Conservation (phyloP, 2,888 invertebrate species). For the Coenonympha arcania region DNA sequence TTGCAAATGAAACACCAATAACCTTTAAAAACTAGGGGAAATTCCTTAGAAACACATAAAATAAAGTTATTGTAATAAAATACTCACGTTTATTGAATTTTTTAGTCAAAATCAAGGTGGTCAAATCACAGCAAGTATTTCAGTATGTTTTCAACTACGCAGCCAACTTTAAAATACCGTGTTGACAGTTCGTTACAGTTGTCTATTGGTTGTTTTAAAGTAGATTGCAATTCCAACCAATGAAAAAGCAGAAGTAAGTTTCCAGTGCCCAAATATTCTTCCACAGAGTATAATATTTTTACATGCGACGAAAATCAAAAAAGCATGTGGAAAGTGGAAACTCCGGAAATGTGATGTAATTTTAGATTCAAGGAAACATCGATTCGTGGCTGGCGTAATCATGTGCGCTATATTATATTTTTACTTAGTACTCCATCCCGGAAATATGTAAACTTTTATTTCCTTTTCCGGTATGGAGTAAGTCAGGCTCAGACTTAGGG, state of each 20-base stretch:
- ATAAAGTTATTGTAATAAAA: neutral
- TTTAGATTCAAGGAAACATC: too few species aligned
- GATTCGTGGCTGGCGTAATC: too few species aligned
- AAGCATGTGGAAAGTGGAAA: too few species aligned
- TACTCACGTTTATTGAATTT: slow-evolving; percentile 21
- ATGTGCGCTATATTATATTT: too few species aligned
- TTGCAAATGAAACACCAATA: neutral
- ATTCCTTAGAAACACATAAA: neutral
- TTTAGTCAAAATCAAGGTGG: slow-evolving; percentile 14
- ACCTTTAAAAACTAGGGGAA: neutral
- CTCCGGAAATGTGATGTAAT: too few species aligned
- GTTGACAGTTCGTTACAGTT: neutral
- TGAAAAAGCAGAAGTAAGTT: neutral
- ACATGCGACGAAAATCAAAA: too few species aligned
- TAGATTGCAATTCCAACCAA: neutral
- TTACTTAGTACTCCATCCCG: too few species aligned
- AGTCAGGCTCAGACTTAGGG: too few species aligned
- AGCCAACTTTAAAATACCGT: neutral
- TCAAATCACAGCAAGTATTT: slow-evolving; percentile 21
- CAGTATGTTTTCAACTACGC: slow-evolving; percentile 12
- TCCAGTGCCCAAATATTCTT: neutral
- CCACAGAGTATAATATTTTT: too few species aligned
- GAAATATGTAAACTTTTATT: too few species aligned
- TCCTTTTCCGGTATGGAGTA: too few species aligned
- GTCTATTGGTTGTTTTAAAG: slow-evolving; percentile 2